Base-by-base conservation (phyloP, 1,140 invertebrate species). In the Camponotus floridanus region DNA sequence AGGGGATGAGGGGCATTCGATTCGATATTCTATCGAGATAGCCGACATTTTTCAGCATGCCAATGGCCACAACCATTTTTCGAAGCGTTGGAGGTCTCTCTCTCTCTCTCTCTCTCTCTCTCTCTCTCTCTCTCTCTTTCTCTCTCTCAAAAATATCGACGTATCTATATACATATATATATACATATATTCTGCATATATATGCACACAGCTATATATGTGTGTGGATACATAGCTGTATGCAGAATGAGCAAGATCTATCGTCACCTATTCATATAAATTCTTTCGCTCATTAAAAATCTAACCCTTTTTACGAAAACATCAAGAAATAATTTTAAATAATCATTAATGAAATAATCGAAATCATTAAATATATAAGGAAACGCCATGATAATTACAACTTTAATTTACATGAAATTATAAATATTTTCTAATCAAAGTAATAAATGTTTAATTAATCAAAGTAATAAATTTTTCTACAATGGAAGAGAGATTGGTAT, bases 11-110 rank as follows among this genome's bases (percentile, higher is more conserved):
- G 18, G 15, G 48, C 39, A 73, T 64, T 59, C 81, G 83, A 86
- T 87, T 87, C 83, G 73, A 87, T 87, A 87, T 87, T 87, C 83
- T 71, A 86, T 86, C 74, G 83, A 86, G 86, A 87, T 87, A 73
- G 86, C 48, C 74, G 74, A 71, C 73, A 87, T 87, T 86, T 87
- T 86, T 87, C 86, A 87, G 45, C 57, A 31, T 61, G 55, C 55
- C 83, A 48, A 79, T 87, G 74, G 86, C 74, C 86, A 73, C 65
- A 74, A 57, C 48, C 51, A 73, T 87, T 87, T 87, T 87, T 86
- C 86, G 67, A 73, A n/a, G 74, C 74, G 64, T 42, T 81, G 36
- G 51, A 45, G 26, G 33, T 21, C 11, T 18, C 13, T 48, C 13
- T 48, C 11, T 48, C 45, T 48, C 45, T 48, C 3, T 3, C 45